These are phyloP conservation scores for Salmo trutta DNA, from an alignment of 2,797 vertebrate species.

Conservation along the genomic window DNA sequence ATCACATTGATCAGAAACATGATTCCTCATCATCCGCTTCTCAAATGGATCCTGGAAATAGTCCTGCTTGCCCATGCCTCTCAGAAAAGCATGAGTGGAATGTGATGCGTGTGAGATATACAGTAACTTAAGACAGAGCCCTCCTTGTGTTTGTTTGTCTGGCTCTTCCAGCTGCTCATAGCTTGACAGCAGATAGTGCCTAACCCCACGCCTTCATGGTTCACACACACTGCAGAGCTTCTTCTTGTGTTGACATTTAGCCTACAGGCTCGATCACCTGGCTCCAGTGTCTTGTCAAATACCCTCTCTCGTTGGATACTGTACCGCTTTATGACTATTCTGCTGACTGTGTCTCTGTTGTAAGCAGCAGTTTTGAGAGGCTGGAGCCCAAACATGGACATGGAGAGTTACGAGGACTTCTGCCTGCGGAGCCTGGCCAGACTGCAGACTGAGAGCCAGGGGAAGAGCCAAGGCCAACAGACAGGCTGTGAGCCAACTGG, in stretches of 20 bases:
- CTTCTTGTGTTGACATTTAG: neutral
- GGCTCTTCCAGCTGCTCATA: slow-evolving; percentile 38
- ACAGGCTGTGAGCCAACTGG: slow-evolving; percentile 46
- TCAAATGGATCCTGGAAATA: slow-evolving; percentile 23
- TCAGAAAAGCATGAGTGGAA: slow-evolving; percentile 60
- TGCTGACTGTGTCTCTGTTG: neutral
- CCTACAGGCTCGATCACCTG: neutral
- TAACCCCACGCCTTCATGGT: slow-evolving; percentile 26
- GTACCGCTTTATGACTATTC: neutral
- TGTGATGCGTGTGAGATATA: slow-evolving; percentile 64
- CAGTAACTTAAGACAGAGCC: slow-evolving; percentile 44
- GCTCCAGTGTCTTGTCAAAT: neutral
- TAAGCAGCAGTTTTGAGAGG: slow-evolving; percentile 46
- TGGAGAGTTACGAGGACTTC: slow-evolving; percentile 92
- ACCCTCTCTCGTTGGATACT: neutral
- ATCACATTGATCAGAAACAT: slow-evolving; percentile 44
- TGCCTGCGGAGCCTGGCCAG: slow-evolving; percentile 76
- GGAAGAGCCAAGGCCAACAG: slow-evolving; percentile 22
- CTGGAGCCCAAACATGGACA: slow-evolving; percentile 81
- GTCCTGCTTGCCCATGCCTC: slow-evolving; percentile 26
- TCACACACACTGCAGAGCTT: neutral
- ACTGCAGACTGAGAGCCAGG: slow-evolving; percentile 72
- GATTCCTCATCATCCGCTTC: slow-evolving; percentile 1
- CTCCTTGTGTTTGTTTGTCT: slow-evolving; percentile 48
- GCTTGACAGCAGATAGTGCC: slow-evolving; percentile 15